Percentiles rank a stretch among this genome's conserved stretches.
Conservation (phyloP, 2,113 vertebrate genomes). For the Chaenogobius annularis region DNA sequence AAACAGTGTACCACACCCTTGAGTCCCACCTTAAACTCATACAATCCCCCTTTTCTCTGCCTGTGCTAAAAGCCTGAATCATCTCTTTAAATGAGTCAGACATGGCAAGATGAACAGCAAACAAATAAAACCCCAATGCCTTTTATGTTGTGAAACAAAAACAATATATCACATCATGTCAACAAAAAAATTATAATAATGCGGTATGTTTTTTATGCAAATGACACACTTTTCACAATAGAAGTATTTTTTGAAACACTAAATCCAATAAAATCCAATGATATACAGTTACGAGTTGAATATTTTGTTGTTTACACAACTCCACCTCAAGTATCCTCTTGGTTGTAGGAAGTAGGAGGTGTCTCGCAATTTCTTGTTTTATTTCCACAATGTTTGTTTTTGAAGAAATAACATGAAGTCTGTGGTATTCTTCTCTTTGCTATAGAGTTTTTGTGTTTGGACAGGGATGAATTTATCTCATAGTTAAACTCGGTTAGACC, state of each 20-base stretch:
- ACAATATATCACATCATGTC: not conserved
- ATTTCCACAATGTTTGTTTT: conserved; percentile 22
- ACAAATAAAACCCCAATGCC: not conserved
- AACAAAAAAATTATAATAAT: no score
- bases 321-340: not conserved
- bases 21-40: conserved; percentile 24
- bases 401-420: conserved; percentile 14
- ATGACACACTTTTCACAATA: not conserved
- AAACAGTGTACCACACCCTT: conserved; percentile 25
- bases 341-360: not conserved
- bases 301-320: no score
- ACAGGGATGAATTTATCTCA: conserved; percentile 27
- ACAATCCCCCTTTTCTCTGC: no score
- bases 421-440: conserved; percentile 14
- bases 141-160: not conserved
- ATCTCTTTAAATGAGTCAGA: not conserved
- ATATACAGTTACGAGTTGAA: not conserved
- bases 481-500: not conserved
- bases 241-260: not conserved
- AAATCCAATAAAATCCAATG: not conserved
- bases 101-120: conserved; percentile 1
- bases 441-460: conserved; percentile 17
- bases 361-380: conserved; percentile 12
- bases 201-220: not conserved
- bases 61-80: not conserved